A percentile compares a stretch with the other conserved stretches of the same genome.
Evolutionary conservation across 53 echinoderm and acorn worm genomes (phyloP).

Genomic region (Echinometra lucunter): DNA sequence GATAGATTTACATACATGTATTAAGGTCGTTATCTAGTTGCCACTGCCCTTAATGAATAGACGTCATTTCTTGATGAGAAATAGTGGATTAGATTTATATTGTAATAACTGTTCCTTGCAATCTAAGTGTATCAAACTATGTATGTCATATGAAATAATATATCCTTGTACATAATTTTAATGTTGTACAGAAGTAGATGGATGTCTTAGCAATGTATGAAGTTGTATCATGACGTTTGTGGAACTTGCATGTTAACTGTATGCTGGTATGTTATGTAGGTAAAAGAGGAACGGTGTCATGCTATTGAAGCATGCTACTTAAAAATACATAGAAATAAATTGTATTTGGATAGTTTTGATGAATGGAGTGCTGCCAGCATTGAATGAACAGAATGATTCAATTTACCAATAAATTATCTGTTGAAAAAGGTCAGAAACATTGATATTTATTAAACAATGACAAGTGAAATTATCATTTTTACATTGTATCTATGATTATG

Average conservation of each 20-base stretch:
- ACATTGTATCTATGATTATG: not conserved
- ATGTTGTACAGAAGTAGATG: not conserved
- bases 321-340: not conserved
- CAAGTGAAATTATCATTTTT: not conserved
- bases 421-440: not conserved
- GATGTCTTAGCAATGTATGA: not conserved
- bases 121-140: not conserved
- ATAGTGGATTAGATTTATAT: not conserved
- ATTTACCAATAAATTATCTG: not conserved
- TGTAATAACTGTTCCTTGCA: not conserved
- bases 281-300: not conserved
- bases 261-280: not conserved
- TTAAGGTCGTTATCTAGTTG: not conserved
- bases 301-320: too few species aligned
- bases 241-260: not conserved
- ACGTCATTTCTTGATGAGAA: not conserved
- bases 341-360: not conserved
- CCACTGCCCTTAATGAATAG: not conserved
- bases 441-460: not conserved
- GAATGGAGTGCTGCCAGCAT: not conserved
- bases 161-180: constrained; percentile 2
- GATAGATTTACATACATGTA: too few species aligned
- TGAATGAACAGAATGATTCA: not conserved
- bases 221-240: not conserved
- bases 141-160: not conserved